Base-by-base conservation (phyloP, 2,888 invertebrate genomes). In the Dione juno region DNA sequence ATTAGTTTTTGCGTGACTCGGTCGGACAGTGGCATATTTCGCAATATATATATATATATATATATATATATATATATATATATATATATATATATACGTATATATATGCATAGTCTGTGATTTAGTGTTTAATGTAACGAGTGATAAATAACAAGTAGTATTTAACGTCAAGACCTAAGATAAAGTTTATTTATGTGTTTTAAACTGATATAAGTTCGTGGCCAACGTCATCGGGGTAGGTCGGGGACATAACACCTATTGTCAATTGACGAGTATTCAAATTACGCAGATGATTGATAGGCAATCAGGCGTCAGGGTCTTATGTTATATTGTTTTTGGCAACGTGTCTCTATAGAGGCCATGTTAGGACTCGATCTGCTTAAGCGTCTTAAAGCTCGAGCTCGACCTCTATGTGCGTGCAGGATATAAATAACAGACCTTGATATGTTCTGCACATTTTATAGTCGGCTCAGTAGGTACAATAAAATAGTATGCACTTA, bases 201-300 rank as follows among this genome's bases (percentile, higher is more conserved):
- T 86, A 86, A 87, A 84, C 84, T 85, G 85, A 88, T 84, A 82
- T 85, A 88, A 87, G 86, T 87, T 80, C 85, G 78, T 80, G 77
- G 80, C 85, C 86, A 84, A 87, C 84, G 77, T 80, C 74, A 76
- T 84, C 87, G 87, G 89, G 89, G 90, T 90, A 90, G 90, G 90
- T 91, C 90, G 84, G 87, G 84, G 84, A 84, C 84, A 79, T 76
- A 79, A 79, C 74, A 77, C 68, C 76, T 75, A 80, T 75, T 13
- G 48, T 77, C 76, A 75, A 72, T 77, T 71, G 78, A 77, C 78
- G 76, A 72, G 78, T 80, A 84, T 84, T 84, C 82, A 81, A 82
- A 79, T 80, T 80, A 80, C 80, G 81, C 69, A 69, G 70, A 79
- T 84, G 81, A 85, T 87, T 82, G 84, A 85, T 84, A 69, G 76